These are phyloP conservation scores for Myanophis thanlyinensis DNA, from an alignment of 2,113 vertebrate genomes.

Conservation along the genomic window DNA sequence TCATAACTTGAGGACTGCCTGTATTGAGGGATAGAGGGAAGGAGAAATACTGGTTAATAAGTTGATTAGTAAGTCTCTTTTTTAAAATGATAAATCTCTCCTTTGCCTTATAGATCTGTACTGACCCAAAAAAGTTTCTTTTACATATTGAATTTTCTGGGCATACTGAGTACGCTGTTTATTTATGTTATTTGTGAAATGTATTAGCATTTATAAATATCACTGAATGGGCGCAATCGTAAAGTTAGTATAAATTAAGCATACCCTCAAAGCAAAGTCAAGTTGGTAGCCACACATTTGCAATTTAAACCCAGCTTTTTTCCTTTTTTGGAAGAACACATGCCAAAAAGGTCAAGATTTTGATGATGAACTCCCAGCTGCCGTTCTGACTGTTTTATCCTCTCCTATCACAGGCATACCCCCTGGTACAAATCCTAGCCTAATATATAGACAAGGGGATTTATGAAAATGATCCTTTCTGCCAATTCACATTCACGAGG, in stretches of 20 bases:
- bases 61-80: too few species aligned
- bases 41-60: background rate
- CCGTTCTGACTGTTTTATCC: background rate
- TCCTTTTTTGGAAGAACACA: background rate
- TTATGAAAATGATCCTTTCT: conserved; percentile 50
- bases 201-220: too few species aligned
- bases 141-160: background rate
- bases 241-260: background rate
- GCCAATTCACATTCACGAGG: conserved; percentile 68
- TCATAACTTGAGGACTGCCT: too few species aligned
- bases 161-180: background rate
- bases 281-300: background rate
- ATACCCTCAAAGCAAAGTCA: background rate
- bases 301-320: background rate
- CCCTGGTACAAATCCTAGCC: conserved; percentile 50
- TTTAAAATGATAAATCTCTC: too few species aligned
- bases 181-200: background rate
- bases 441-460: background rate
- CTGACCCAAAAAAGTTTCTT: too few species aligned
- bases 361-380: background rate
- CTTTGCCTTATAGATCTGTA: too few species aligned
- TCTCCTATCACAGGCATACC: background rate
- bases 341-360: background rate
- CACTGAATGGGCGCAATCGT: conserved; percentile 20
- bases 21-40: background rate